phyloP scores from a whole-genome alignment of 2,113 vertebrate genomes.

The Aegotheles bennettii region DNA sequence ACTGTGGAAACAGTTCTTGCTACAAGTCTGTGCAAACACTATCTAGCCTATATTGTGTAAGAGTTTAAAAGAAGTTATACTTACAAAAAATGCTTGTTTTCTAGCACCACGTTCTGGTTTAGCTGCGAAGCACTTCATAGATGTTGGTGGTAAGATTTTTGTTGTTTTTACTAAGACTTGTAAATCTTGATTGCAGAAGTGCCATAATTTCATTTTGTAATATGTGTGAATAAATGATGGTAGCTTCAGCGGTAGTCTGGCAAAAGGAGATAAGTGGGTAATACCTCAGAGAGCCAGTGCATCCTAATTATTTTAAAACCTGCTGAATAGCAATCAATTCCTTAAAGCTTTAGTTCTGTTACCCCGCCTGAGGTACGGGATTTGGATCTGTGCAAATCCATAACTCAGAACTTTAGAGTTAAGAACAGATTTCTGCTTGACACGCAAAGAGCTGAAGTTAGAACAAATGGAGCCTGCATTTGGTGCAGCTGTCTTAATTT shows the following conservation, averaged over 20 bases:
- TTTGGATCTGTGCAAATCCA: background rate
- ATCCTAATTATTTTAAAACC: background rate
- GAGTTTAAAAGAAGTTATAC: background rate
- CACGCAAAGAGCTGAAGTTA: background rate
- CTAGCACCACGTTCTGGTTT: constrained; percentile 94
- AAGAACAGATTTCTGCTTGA: background rate
- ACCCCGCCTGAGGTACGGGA: background rate
- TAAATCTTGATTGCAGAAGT: background rate
- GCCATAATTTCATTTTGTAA: background rate
- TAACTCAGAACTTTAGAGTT: background rate
- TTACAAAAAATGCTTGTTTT: background rate
- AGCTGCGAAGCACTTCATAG: constrained; percentile 93
- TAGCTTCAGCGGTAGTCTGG: background rate
- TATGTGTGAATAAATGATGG: background rate
- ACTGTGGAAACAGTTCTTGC: background rate
- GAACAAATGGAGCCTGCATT: constrained; percentile 5
- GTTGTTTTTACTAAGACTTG: background rate
- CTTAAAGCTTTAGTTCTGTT: background rate
- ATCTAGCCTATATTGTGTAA: background rate
- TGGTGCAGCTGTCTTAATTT: background rate
- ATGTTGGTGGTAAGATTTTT: constrained; percentile 88
- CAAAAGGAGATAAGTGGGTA: background rate
- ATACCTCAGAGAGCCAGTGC: background rate
- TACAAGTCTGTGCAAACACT: background rate
- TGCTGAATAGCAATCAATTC: background rate